Percentiles rank a stretch among this genome's conserved stretches.
These are phyloP conservation scores for Myiopsitta monachus DNA, from an alignment of 2,113 vertebrate genomes.

Conservation along the genomic window DNA sequence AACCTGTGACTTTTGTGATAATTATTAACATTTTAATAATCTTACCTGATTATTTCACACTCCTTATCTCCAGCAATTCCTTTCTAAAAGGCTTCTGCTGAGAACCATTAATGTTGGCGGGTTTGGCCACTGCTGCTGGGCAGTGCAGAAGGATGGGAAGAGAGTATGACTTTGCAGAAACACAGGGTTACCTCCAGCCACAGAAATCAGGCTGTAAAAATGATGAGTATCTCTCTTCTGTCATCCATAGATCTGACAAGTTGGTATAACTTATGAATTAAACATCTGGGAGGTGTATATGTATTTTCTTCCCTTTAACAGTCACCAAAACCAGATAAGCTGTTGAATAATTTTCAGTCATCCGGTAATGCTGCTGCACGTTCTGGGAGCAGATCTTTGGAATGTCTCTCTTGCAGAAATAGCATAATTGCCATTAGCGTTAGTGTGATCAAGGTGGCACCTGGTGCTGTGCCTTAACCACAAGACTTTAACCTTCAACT, in stretches of 20 bases:
- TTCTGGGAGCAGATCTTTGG: not conserved
- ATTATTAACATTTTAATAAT: not conserved
- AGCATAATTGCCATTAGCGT: not conserved
- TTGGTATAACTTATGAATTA: slow-evolving; percentile 59
- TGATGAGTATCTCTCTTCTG: slow-evolving; percentile 44
- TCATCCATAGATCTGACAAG: slow-evolving; percentile 38
- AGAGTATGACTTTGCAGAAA: slow-evolving; percentile 44
- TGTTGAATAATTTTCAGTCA: not conserved
- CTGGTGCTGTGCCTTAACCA: not conserved
- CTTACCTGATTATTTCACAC: not conserved
- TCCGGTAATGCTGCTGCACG: not conserved
- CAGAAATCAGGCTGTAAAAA: slow-evolving; percentile 53
- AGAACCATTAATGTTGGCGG: not conserved
- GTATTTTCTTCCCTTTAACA: not conserved
- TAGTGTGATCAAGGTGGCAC: slow-evolving; percentile 7
- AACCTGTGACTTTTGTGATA: not conserved
- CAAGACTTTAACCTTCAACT: not conserved
- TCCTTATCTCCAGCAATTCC: not conserved
- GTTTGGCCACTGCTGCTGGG: not conserved
- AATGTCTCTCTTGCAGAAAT: not conserved
- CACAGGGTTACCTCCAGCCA: not conserved
- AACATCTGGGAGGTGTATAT: slow-evolving; percentile 38
- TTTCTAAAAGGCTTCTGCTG: not conserved
- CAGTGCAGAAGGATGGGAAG: not conserved
- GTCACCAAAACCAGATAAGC: not conserved